These are phyloP conservation scores for Nixonia krombeini DNA, from an alignment of 1,140 invertebrate species.

Conservation along the genomic window DNA sequence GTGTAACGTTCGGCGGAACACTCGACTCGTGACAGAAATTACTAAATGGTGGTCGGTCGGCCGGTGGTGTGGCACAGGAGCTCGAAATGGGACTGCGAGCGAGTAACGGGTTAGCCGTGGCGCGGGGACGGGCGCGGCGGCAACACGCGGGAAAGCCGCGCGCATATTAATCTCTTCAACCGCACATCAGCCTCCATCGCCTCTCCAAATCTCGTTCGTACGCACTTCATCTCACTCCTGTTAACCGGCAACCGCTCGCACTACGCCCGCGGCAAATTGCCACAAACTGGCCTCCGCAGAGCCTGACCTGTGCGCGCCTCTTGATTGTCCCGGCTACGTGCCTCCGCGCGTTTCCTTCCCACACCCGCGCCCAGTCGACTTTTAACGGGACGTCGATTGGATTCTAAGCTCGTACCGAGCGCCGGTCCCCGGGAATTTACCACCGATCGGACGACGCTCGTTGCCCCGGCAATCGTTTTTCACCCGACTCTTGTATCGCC, in stretches of 20 bases:
- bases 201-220: constrained; percentile 61
- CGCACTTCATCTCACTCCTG: constrained; percentile 61
- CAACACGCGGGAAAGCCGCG: constrained; percentile 53
- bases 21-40: constrained; percentile 71
- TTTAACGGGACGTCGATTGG: no score
- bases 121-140: constrained; percentile 22
- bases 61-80: constrained; percentile 18
- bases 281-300: constrained; percentile 46
- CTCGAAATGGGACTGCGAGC: constrained; percentile 29
- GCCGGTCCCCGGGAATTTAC: no score
- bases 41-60: constrained; percentile 53
- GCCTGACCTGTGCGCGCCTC: neutral
- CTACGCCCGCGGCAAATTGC: constrained; percentile 64
- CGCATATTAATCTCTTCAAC: constrained; percentile 70
- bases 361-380: constrained; percentile 3
- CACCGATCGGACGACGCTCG: no score
- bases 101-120: neutral
- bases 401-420: no score
- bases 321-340: neutral
- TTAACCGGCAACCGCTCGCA: constrained; percentile 58
- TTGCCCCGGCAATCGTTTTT: no score
- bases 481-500: no score
- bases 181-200: constrained; percentile 64
- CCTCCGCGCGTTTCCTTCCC: constrained; percentile 7
- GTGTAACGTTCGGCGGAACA: constrained; percentile 53